Conservation (phyloP, 2,888 invertebrate species). For the Sussaba pulchella region DNA sequence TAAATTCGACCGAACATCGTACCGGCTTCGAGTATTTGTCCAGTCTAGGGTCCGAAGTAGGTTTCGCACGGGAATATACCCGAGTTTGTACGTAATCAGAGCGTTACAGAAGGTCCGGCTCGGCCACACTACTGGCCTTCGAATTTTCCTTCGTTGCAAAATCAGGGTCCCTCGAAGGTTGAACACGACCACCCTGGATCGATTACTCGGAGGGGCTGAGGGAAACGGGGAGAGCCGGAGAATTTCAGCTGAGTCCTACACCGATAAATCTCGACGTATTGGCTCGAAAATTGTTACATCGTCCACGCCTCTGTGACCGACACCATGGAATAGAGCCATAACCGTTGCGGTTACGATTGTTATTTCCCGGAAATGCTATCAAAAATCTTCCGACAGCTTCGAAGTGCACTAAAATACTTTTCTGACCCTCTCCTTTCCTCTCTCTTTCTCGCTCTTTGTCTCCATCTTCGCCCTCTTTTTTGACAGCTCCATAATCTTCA, state of each 20-base stretch:
- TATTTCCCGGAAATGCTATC: constrained; percentile 13
- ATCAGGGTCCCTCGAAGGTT: constrained; percentile 8
- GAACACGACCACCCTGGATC: constrained; percentile 1
- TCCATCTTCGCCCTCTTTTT: no score
- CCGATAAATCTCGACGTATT: constrained; percentile 27
- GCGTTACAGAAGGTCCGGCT: constrained; percentile 26
- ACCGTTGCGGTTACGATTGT: constrained; percentile 13
- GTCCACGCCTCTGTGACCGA: constrained; percentile 15
- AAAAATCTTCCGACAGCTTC: not conserved
- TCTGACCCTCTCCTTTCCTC: no score
- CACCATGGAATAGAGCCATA: constrained; percentile 12
- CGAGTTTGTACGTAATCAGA: constrained; percentile 53
- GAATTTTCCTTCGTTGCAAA: constrained; percentile 18
- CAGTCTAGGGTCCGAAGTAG: not conserved
- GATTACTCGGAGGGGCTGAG: not conserved
- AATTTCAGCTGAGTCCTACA: constrained; percentile 25
- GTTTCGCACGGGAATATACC: constrained; percentile 46
- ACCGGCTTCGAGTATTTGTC: constrained; percentile 55
- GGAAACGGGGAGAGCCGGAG: not conserved
- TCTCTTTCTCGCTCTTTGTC: no score
- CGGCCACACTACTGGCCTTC: constrained; percentile 11
- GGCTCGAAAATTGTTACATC: constrained; percentile 17
- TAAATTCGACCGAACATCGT: constrained; percentile 74
- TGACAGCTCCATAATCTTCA: not conserved
- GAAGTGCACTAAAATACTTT: not conserved